Conservation (phyloP, 2,888 invertebrate genomes). For the Hirtodrosophila confusa region DNA sequence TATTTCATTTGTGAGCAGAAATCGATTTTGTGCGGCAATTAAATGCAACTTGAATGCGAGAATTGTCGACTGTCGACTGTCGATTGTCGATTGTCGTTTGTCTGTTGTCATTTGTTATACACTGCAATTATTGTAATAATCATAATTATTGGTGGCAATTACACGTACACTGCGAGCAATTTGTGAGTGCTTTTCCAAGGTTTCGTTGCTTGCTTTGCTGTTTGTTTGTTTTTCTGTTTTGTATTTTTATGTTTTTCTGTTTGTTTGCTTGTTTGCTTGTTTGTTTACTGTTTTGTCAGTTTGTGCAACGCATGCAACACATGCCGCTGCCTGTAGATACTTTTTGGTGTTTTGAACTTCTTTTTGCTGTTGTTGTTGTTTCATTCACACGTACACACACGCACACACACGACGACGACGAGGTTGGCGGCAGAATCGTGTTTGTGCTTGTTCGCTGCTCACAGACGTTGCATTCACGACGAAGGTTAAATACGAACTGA, state of each 20-base stretch:
- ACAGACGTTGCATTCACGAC: slow-evolving; percentile 79
- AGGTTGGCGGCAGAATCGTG: slow-evolving; percentile 39
- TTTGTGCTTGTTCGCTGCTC: slow-evolving; percentile 43
- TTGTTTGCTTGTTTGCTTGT: slow-evolving; percentile 16
- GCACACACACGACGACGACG: slow-evolving; percentile 15
- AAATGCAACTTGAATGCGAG: slow-evolving; percentile 35
- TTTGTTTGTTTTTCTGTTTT: slow-evolving; percentile 8
- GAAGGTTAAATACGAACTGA: slow-evolving; percentile 82
- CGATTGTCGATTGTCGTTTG: too few species aligned
- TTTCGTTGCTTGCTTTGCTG: slow-evolving; percentile 33
- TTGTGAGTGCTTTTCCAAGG: slow-evolving; percentile 36
- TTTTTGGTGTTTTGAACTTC: not conserved
- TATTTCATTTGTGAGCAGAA: slow-evolving; percentile 37
- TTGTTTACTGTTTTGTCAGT: slow-evolving; percentile 9
- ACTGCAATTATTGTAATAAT: slow-evolving; percentile 58
- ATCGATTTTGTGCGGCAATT: slow-evolving; percentile 62
- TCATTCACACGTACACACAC: slow-evolving; percentile 40
- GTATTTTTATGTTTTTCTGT: slow-evolving; percentile 1
- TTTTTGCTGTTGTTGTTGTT: slow-evolving; percentile 25
- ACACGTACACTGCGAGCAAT: slow-evolving; percentile 13
- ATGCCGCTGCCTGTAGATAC: slow-evolving; percentile 37
- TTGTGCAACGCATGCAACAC: slow-evolving; percentile 63
- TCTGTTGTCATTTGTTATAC: slow-evolving; percentile 47
- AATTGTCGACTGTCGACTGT: slow-evolving; percentile 5
- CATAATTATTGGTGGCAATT: slow-evolving; percentile 61